Base-by-base conservation (phyloP, 1,140 invertebrate genomes). In the Calephelis virginiensis region DNA sequence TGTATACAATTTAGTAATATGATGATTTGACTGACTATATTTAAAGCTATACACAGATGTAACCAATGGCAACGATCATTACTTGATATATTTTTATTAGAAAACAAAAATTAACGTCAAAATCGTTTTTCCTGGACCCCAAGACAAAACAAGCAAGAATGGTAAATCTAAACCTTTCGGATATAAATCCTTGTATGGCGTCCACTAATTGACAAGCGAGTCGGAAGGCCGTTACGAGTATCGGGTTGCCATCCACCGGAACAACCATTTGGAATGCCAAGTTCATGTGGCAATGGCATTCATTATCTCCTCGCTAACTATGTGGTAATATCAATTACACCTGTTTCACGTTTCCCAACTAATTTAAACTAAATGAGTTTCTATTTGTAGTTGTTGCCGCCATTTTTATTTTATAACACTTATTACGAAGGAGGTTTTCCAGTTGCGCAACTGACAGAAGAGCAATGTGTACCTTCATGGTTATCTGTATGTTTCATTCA, bases 181-280 rank as follows among this genome's bases (percentile, higher is more conserved):
- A 43, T 67, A 62, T 74, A 71, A 69, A 69, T 67, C 70, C 63
- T 68, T 69, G 67, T 50, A 66, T 49, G 61, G 64, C 64, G 49
- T 6, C 63, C 60, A 28, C 53, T 74, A 74, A 74, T 74, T 74
- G 66, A 69, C 66, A 71, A 62, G 43, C 67, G 64, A 47, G 63
- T 74, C 68, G 71, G 63, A 68, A 67, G 65, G 64, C 67, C 62
- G 71, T 70, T 47, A 48, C 68, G 63, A 64, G 75, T 73, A 49
- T 77, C 68, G 62, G 50, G 66, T 78, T 78, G 64, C 75, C 68
- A 72, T 78, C 77, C 74, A 71, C 69, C 74, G 77, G 72, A 76
- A 76, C 74, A 67, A 47, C 65, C 64, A 68, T 72, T 76, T 74
- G 72, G 28, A 28, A 73, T 70, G 67, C 63, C 76, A 76, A 73